Evolutionary conservation across 2,113 vertebrate genomes (phyloP), one percentile per base, ranked within the genome.

Genomic region (Corythaeola cristata): DNA sequence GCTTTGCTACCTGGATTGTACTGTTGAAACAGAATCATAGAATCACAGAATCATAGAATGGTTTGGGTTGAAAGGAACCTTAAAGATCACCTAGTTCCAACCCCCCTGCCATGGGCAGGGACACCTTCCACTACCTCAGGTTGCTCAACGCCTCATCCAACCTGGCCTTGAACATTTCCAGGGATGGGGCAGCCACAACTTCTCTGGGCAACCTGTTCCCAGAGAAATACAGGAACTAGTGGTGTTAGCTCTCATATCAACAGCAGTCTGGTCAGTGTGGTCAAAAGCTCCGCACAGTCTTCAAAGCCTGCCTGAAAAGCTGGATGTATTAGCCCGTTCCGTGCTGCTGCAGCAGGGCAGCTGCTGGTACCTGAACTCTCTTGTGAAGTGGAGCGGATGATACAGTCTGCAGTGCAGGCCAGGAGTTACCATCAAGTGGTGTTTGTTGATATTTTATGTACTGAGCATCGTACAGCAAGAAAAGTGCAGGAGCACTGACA

Each of bases 331-430:
- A 56, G 16, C 30, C 26, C 2, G 2, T 24, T 49, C 62, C 0
- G 0, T 63, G 37, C 52, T 75, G 67, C 44, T 5, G 2, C 72
- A 73, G 44, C 53, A 56, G 66, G 33, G 53, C 44, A 56, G 53
- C 55, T 49, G 26, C 62, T 64, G 67, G 58, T 66, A 66, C 28
- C 47, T 85, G 77, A 74, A 47, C 28, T 56, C 28, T 35, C 73
- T 11, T 58, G 73, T 45, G 56, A 49, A 56, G 30, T 0, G 0
- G 0, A 68, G 44, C 44, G 49, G 85, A 47, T 53, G 52, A 28
- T 35, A 16, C 14, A 19, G 69, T 55, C 64, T 89, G 35, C 21
- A 16, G 68, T 23, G n/a, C 44, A 24, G 6, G 45, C 80, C 80
- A 62, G 39, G 76, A 80, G 69, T 21, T 77, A 37, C 28, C 17